These are phyloP conservation scores for Bruchidius siliquastri DNA, from an alignment of 2,888 invertebrate genomes.

Conservation along the genomic window DNA sequence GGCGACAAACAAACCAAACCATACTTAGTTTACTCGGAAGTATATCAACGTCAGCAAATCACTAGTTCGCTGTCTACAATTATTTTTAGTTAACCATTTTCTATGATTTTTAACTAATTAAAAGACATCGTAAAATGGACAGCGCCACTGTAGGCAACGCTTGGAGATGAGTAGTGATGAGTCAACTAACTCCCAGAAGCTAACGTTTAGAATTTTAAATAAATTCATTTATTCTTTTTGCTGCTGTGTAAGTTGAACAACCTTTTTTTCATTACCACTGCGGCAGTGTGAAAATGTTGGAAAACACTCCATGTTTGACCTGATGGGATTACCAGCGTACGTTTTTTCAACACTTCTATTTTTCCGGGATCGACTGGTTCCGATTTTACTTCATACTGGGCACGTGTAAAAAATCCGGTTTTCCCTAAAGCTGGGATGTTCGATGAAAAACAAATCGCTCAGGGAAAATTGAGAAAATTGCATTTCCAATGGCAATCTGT, in stretches of 20 bases:
- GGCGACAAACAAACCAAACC: too few relatives aligned
- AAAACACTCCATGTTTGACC: background rate
- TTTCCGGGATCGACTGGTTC: background rate
- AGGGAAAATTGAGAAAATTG: background rate
- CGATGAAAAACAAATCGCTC: background rate
- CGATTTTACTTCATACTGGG: background rate
- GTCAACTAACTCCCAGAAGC: too few relatives aligned
- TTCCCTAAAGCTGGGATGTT: background rate
- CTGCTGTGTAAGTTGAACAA: background rate
- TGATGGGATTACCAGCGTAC: background rate
- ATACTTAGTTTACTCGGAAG: too few relatives aligned
- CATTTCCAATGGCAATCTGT: background rate
- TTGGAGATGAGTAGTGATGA: too few relatives aligned
- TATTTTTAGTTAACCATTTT: too few relatives aligned
- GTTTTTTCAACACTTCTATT: background rate
- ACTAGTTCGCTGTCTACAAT: too few relatives aligned
- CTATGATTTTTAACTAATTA: too few relatives aligned
- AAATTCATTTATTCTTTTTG: too few relatives aligned
- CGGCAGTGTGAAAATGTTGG: background rate
- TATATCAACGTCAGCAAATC: too few relatives aligned
- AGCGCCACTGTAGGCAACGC: too few relatives aligned
- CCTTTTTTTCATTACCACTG: background rate
- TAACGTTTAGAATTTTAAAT: too few relatives aligned
- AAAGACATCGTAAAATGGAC: too few relatives aligned
- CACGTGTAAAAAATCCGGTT: background rate